phyloP scores from a whole-genome alignment of 2,113 vertebrate genomes.

The Heteronetta atricapilla region DNA sequence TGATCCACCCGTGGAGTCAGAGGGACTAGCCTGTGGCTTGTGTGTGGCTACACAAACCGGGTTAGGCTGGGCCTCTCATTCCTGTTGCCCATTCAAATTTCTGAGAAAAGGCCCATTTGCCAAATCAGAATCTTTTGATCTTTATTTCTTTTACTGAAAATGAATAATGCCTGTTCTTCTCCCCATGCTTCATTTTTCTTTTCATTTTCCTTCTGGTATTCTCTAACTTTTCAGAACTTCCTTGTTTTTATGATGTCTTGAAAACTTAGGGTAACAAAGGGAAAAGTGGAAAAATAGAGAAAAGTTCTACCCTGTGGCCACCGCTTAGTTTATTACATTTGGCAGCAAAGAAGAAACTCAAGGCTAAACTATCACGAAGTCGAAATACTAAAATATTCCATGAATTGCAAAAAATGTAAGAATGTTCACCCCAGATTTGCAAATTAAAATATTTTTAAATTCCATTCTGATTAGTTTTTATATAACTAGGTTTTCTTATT shows the following conservation, averaged over 20 bases:
- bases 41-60: neutral
- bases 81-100: neutral
- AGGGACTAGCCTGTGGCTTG: neutral
- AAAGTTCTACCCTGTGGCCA: neutral
- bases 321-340: conserved; percentile 23
- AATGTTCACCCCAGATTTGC: neutral
- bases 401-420: neutral
- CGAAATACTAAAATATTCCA: conserved; percentile 38
- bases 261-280: conserved; percentile 17
- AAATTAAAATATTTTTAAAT: conserved; percentile 38
- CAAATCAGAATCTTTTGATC: neutral
- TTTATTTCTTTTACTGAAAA: neutral
- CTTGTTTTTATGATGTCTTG: conserved; percentile 27
- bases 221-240: conserved; percentile 8
- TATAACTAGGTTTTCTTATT: neutral
- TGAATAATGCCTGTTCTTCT: neutral
- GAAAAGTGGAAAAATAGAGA: neutral
- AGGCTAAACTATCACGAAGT: conserved; percentile 11
- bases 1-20: neutral
- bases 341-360: conserved; percentile 37
- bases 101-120: neutral
- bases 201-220: neutral
- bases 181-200: neutral
- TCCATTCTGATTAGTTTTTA: neutral
- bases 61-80: neutral